phyloP scores from a whole-genome alignment of 2,888 invertebrate genomes.

The Catocala nupta region DNA sequence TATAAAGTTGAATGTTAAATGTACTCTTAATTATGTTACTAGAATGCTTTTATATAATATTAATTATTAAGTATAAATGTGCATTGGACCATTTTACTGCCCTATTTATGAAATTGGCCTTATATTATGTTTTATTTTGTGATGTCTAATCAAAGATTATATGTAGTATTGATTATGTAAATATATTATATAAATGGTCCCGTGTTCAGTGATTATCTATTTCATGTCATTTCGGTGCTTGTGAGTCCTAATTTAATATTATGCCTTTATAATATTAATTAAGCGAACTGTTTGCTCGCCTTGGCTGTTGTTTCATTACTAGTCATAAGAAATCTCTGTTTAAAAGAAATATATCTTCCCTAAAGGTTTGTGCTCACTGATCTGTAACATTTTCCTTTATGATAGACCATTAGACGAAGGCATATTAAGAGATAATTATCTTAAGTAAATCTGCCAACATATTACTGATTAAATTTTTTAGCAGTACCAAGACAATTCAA shows the following conservation, averaged over 20 bases:
- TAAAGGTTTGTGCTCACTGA: too few species aligned
- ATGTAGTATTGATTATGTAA: not conserved
- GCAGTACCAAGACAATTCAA: too few species aligned
- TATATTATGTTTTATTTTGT: not conserved
- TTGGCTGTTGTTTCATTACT: conserved; percentile 30
- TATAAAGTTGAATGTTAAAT: conserved; percentile 12
- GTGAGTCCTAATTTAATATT: conserved; percentile 45
- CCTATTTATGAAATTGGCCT: too few species aligned
- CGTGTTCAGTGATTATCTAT: conserved; percentile 2
- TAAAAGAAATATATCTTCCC: not conserved
- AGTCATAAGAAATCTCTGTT: conserved; percentile 33
- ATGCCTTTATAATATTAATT: conserved; percentile 23
- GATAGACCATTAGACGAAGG: too few species aligned
- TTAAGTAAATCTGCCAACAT: too few species aligned
- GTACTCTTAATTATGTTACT: not conserved
- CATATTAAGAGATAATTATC: too few species aligned
- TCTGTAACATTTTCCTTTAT: too few species aligned
- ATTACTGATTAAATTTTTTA: too few species aligned
- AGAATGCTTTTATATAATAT: too few species aligned
- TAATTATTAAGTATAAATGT: too few species aligned
- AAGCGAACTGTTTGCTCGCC: conserved; percentile 3
- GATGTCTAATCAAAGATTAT: conserved; percentile 5
- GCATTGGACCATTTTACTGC: too few species aligned
- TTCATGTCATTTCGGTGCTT: conserved; percentile 44
- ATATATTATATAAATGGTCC: conserved; percentile 13